phyloP scores from a whole-genome alignment of 2,113 vertebrate genomes.

The Oophaga pumilio region DNA sequence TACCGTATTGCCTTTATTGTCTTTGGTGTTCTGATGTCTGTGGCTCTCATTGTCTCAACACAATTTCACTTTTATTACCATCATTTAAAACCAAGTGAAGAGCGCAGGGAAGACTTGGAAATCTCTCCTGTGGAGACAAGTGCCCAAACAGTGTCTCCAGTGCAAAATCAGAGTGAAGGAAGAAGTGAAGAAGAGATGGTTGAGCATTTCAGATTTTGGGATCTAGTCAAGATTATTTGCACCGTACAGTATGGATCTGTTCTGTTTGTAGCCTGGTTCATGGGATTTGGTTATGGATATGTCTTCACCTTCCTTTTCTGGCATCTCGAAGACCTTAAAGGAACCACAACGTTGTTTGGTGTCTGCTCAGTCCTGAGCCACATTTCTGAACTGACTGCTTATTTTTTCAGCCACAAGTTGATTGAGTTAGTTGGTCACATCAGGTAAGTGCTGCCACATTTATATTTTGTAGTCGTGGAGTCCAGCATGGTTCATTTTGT shows the following conservation, averaged over 20 bases:
- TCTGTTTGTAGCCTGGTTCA: slow-evolving; percentile 97
- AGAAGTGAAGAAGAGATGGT: slow-evolving; percentile 59
- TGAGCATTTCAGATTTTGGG: slow-evolving; percentile 79
- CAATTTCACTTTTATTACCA: slow-evolving; percentile 88
- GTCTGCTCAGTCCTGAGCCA: slow-evolving; percentile 95
- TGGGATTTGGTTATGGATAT: slow-evolving; percentile 97
- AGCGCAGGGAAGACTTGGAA: slow-evolving; percentile 70
- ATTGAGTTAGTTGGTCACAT: slow-evolving; percentile 97
- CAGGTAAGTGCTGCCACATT: slow-evolving; percentile 77
- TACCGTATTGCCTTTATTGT: slow-evolving; percentile 94
- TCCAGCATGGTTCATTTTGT: neutral
- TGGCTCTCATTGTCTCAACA: slow-evolving; percentile 86
- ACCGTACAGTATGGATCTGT: slow-evolving; percentile 91
- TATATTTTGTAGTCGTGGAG: neutral
- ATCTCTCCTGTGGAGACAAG: slow-evolving; percentile 73
- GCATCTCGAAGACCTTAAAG: slow-evolving; percentile 93
- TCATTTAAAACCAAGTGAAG: slow-evolving; percentile 68
- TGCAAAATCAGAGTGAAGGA: slow-evolving; percentile 62
- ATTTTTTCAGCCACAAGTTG: slow-evolving; percentile 97
- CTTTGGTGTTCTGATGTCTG: slow-evolving; percentile 91
- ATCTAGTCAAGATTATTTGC: slow-evolving; percentile 87
- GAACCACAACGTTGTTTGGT: slow-evolving; percentile 93
- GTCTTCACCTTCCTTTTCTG: slow-evolving; percentile 98
- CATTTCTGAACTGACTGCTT: slow-evolving; percentile 88
- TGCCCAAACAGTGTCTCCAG: slow-evolving; percentile 64